A percentile compares a stretch with the other conserved stretches of the same genome.
These are phyloP conservation scores for Trichosurus vulpecula DNA, from an alignment of 2,797 vertebrate species.

Conservation along the genomic window DNA sequence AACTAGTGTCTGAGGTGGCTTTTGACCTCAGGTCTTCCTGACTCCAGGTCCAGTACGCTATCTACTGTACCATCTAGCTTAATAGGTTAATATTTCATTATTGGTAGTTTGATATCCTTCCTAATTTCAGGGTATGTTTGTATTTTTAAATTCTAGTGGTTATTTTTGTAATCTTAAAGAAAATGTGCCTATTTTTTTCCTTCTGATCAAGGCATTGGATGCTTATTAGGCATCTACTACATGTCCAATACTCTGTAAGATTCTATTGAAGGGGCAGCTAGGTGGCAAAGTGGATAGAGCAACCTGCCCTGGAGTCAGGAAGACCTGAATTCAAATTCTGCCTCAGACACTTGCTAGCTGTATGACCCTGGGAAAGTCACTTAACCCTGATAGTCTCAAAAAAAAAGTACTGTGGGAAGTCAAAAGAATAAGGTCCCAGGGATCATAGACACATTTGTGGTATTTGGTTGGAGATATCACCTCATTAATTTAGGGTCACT, in stretches of 20 bases:
- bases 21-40: background rate
- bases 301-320: background rate
- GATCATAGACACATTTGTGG: background rate
- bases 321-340: background rate
- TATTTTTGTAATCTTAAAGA: background rate
- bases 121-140: background rate
- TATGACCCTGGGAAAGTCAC: background rate
- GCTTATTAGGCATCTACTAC: background rate
- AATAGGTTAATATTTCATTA: background rate
- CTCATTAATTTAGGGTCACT: background rate
- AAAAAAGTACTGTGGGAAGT: background rate
- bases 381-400: no score
- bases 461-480: background rate
- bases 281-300: background rate
- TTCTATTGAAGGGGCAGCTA: background rate
- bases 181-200: background rate
- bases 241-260: background rate
- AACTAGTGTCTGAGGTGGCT: background rate
- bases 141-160: background rate
- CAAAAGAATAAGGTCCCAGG: background rate
- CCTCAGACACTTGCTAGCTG: background rate
- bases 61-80: background rate
- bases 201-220: background rate
- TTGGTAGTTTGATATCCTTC: background rate
- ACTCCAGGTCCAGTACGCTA: background rate